Evolutionary conservation across 1,140 invertebrate genomes (phyloP).

Genomic region (Drosophila ercepeae): DNA sequence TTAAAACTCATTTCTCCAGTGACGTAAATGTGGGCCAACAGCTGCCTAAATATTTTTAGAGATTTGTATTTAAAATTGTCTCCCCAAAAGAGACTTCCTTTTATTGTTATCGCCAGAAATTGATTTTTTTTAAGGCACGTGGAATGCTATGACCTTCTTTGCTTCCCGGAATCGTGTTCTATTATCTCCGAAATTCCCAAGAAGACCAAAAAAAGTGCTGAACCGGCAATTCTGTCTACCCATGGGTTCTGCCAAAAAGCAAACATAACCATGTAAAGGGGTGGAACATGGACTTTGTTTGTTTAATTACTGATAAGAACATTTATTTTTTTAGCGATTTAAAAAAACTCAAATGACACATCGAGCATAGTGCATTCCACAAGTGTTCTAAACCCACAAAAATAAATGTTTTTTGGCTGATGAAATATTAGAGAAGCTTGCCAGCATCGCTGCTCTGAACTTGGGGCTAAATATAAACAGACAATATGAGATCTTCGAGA

Average conservation of each 20-base stretch:
- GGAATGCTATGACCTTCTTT: conserved; percentile 7
- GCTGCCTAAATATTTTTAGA: conserved; percentile 37
- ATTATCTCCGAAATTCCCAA: conserved; percentile 14
- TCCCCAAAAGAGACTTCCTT: background rate
- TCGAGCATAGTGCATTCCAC: conserved; percentile 19
- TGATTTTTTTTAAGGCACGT: background rate
- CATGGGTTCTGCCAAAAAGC: background rate
- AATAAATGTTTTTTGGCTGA: conserved; percentile 36
- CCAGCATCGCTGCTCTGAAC: conserved; percentile 17
- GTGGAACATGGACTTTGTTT: background rate
- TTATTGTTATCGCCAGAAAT: conserved; percentile 4
- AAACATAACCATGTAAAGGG: conserved; percentile 6
- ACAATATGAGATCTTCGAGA: conserved; percentile 2
- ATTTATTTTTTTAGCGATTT: background rate
- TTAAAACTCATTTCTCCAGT: background rate
- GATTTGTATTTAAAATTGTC: background rate
- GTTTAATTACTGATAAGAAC: conserved; percentile 10
- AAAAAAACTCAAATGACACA: conserved; percentile 5
- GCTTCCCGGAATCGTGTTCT: conserved; percentile 18
- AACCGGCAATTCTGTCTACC: background rate
- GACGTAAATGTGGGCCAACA: conserved; percentile 34
- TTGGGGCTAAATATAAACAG: conserved; percentile 60
- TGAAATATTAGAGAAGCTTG: conserved; percentile 58
- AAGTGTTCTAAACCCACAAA: background rate
- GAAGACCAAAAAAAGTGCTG: conserved; percentile 1